A percentile compares a stretch with the other conserved stretches of the same genome.
These are phyloP conservation scores for Macaria notata DNA, from an alignment of 2,888 invertebrate species.

Conservation along the genomic window DNA sequence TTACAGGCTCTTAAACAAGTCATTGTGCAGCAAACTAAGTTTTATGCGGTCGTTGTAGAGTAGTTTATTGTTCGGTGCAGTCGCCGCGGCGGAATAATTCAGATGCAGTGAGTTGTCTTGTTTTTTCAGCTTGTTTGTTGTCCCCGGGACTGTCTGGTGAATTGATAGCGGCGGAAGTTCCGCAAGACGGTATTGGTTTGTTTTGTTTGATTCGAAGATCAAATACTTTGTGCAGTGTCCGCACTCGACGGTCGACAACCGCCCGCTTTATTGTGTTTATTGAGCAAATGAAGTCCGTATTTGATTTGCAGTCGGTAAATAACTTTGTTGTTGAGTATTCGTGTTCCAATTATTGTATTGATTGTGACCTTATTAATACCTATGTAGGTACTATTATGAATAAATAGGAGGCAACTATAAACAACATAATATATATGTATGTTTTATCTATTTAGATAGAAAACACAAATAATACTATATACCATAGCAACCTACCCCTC, in stretches of 20 bases:
- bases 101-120: constrained; percentile 40
- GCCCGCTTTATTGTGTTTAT: constrained; percentile 27
- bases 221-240: constrained; percentile 26
- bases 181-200: constrained; percentile 27
- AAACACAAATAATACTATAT: no score
- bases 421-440: no score
- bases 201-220: constrained; percentile 35
- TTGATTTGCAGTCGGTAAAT: constrained; percentile 4
- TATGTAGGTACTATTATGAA: no score
- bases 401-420: no score
- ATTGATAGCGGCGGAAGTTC: constrained; percentile 50
- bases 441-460: no score
- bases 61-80: constrained; percentile 27
- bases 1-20: constrained; percentile 28
- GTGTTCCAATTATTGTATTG: no score
- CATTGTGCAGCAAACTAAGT: constrained; percentile 22
- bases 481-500: no score
- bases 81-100: constrained; percentile 31
- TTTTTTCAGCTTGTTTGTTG: constrained; percentile 49
- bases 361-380: no score
- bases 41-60: constrained; percentile 26
- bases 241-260: constrained; percentile 10
- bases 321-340: no score
- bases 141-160: constrained; percentile 47
- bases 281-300: constrained; percentile 13